A percentile compares a stretch with the other conserved stretches of the same genome.
Evolutionary conservation across 2,888 invertebrate genomes (phyloP).

Genomic region (Rhodophaea formosa): DNA sequence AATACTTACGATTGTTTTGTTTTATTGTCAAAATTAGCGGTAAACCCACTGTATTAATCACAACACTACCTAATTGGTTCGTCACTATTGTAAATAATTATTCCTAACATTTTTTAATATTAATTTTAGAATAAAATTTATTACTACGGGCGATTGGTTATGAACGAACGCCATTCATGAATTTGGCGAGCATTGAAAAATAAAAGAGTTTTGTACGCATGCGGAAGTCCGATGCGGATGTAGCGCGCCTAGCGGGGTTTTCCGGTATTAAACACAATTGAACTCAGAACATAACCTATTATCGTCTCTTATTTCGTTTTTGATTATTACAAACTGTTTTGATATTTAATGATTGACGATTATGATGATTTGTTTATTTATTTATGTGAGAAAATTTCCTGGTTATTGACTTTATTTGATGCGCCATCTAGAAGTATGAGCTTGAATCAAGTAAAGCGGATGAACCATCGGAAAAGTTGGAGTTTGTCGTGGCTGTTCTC

Average conservation of each 20-base stretch:
- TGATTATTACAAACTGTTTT: too few relatives aligned
- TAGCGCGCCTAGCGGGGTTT: slow-evolving; percentile 40
- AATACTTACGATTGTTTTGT: slow-evolving; percentile 54
- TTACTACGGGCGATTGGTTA: slow-evolving; percentile 61
- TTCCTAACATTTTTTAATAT: slow-evolving; percentile 69
- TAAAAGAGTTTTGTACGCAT: slow-evolving; percentile 60
- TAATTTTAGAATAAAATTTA: slow-evolving; percentile 58
- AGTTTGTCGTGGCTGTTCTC: too few relatives aligned
- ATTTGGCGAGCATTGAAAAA: slow-evolving; percentile 62
- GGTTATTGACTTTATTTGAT: neutral
- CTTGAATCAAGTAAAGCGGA: neutral
- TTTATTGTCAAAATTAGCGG: slow-evolving; percentile 66
- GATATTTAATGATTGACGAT: too few relatives aligned
- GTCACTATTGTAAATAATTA: slow-evolving; percentile 51
- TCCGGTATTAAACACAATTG: slow-evolving; percentile 18
- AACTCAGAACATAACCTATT: neutral
- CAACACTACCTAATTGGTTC: slow-evolving; percentile 74
- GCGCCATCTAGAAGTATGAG: neutral
- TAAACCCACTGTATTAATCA: slow-evolving; percentile 45
- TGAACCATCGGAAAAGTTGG: neutral
- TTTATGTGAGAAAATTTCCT: neutral
- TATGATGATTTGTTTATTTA: too few relatives aligned
- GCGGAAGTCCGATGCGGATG: slow-evolving; percentile 44
- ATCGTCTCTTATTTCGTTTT: neutral
- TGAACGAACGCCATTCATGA: slow-evolving; percentile 74